phyloP scores from a whole-genome alignment of 2,797 vertebrate species.

The Malacoraja senta region DNA sequence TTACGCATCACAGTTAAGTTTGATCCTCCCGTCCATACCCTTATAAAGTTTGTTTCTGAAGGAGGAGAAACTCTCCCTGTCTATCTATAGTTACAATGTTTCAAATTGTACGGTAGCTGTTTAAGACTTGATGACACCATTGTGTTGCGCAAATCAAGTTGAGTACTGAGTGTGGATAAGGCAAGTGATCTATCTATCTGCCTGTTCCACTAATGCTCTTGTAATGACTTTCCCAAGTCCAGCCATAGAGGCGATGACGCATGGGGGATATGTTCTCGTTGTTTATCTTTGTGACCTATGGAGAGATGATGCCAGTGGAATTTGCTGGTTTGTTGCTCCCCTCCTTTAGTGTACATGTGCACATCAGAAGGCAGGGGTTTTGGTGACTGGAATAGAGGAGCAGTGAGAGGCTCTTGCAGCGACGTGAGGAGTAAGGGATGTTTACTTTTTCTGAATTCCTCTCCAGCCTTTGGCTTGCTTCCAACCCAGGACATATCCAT shows the following conservation, averaged over 20 bases:
- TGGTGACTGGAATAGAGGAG: not conserved
- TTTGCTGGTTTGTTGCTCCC: not conserved
- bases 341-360: no score
- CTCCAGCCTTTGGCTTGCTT: not conserved
- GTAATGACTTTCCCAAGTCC: not conserved
- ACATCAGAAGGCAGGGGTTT: not conserved
- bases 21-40: not conserved
- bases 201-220: not conserved
- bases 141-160: not conserved
- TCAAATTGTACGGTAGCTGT: no score
- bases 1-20: not conserved
- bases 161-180: no score
- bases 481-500: slow-evolving; percentile 10
- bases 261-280: not conserved
- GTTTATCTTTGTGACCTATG: not conserved
- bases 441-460: not conserved
- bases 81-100: not conserved
- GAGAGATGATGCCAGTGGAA: not conserved
- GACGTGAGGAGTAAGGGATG: not conserved
- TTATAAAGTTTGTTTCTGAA: not conserved
- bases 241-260: not conserved
- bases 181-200: not conserved
- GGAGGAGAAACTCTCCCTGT: not conserved
- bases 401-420: not conserved
- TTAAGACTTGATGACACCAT: not conserved